Evolutionary conservation across 2,888 invertebrate genomes (phyloP).

Genomic region (Graphium colonna): DNA sequence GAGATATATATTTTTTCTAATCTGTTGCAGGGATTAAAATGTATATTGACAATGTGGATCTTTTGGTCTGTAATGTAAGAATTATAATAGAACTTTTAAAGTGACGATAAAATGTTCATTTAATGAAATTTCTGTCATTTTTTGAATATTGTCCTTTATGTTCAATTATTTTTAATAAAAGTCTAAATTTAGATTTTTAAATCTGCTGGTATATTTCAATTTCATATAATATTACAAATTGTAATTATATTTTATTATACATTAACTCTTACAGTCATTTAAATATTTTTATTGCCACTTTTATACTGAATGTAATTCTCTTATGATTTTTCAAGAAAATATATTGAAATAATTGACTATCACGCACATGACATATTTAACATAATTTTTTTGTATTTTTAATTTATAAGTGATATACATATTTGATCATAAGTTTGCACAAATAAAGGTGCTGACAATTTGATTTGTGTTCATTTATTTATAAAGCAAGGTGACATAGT

Average conservation of each 20-base stretch:
- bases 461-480: conserved; percentile 52
- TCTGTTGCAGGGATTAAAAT: conserved; percentile 38
- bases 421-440: no score
- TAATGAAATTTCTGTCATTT: conserved; percentile 1
- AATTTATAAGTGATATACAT: neutral
- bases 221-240: no score
- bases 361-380: no score
- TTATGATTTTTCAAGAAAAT: neutral
- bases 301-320: conserved; percentile 3
- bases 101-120: conserved; percentile 24
- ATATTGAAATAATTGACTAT: no score
- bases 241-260: no score
- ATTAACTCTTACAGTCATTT: no score
- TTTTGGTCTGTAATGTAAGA: conserved; percentile 23
- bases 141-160: conserved; percentile 1
- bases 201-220: no score
- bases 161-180: no score
- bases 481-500: conserved; percentile 28
- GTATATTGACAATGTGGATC: conserved; percentile 24
- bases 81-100: no score
- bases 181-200: no score
- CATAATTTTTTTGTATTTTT: neutral
- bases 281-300: neutral
- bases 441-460: conserved; percentile 39
- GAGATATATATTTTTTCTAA: conserved; percentile 63